Conservation (phyloP, 2,797 vertebrate species). For the Acanthiza pusilla region DNA sequence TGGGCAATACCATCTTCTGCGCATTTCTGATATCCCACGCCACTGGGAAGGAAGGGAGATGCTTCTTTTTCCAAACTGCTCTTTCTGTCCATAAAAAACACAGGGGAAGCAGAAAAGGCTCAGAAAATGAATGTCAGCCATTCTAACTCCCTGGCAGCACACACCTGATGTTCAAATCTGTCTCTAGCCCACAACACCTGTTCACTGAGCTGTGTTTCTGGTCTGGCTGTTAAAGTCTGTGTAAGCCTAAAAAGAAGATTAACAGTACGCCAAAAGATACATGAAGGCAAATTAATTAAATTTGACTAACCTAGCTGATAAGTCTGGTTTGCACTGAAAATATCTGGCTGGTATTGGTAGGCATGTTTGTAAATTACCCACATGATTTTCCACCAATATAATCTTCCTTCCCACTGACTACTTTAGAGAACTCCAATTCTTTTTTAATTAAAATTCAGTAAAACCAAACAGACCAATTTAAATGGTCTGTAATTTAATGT, state of each 20-base stretch:
- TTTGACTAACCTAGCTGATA: neutral
- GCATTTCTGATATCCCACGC: neutral
- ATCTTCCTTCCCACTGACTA: neutral
- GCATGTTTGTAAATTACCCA: neutral
- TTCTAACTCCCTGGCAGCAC: neutral
- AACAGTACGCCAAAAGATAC: neutral
- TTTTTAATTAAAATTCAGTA: slow-evolving; percentile 24
- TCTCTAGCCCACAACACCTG: neutral
- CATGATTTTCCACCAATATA: neutral
- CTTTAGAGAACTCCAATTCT: neutral
- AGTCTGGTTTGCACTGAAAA: neutral
- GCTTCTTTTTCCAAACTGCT: neutral
- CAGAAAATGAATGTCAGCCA: neutral
- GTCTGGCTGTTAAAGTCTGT: neutral
- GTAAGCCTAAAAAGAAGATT: neutral
- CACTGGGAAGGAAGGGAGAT: neutral
- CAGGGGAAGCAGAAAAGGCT: neutral
- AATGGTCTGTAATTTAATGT: too few species aligned
- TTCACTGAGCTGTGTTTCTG: neutral
- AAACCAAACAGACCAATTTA: slow-evolving; percentile 4
- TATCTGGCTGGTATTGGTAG: neutral
- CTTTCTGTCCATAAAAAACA: neutral
- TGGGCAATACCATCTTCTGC: neutral
- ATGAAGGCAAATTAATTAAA: neutral
- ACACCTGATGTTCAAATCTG: neutral